These are phyloP conservation scores for Poeciliopsis turrubarensis DNA, from an alignment of 2,113 vertebrate genomes.

Conservation along the genomic window DNA sequence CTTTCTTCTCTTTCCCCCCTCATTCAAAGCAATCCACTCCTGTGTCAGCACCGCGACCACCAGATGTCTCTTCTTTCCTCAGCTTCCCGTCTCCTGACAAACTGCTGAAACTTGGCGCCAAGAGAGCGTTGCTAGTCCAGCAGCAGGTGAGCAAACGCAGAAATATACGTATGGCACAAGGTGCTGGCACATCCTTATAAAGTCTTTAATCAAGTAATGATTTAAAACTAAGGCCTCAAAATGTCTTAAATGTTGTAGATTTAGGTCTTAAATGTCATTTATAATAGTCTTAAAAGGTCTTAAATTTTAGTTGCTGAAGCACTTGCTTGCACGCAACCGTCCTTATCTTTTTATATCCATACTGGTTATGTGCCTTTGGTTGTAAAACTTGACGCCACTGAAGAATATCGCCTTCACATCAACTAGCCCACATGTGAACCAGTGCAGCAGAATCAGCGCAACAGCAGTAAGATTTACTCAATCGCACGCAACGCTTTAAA, in stretches of 20 bases:
- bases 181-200: background rate
- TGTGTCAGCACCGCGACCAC: conserved; percentile 74
- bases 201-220: too few species aligned
- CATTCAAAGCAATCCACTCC: conserved; percentile 80
- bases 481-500: too few species aligned
- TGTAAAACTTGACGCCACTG: background rate
- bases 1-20: background rate
- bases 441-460: too few species aligned
- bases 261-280: too few species aligned
- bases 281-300: too few species aligned
- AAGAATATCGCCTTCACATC: background rate
- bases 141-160: conserved; percentile 82
- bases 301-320: too few species aligned
- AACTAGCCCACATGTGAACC: background rate
- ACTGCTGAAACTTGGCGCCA: conserved; percentile 88
- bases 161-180: too few species aligned
- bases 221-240: too few species aligned
- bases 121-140: conserved; percentile 85
- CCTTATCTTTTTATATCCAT: background rate
- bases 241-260: too few species aligned
- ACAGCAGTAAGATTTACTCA: too few species aligned
- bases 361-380: too few species aligned
- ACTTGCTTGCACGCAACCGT: background rate
- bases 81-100: conserved; percentile 95
- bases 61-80: conserved; percentile 89